Evolutionary conservation across 1,140 invertebrate genomes (phyloP), one percentile per base, ranked within the genome.

Genomic region (Ips typographus): DNA sequence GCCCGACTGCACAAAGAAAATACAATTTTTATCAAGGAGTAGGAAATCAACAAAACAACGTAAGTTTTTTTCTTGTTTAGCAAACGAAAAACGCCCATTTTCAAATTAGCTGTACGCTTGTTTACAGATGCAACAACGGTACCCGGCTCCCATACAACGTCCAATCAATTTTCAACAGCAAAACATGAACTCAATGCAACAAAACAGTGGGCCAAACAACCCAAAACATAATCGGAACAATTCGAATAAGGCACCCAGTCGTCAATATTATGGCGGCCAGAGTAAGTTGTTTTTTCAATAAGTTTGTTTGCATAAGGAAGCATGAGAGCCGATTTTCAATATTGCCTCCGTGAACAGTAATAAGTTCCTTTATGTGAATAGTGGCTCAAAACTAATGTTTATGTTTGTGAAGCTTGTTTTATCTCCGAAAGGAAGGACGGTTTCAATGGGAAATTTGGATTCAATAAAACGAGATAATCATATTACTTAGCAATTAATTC

Each of bases 1-100:
- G 78, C 58, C 79, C 79, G 0, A 80, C 78, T 2, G 67, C 77
- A 2, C 79, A 78, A 65, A 75, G 78, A 57, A 80, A 79, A 71
- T 78, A 78, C 41, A 77, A 77, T 63, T 69, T 77, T 39, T 80
- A 80, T 68, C 74, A 76, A 59, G 71, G 73, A 36, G 77, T 78
- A 42, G 76, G 74, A 8, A 77, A 72, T 60, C 78, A 76, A 66
- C 76, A 76, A 65, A 73, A 71, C 57, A 78, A 78, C 66, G 75
- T 79, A 78, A 74, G 72, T 74, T 65, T 66, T 66, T 39, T n/a
- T n/a, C 5, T 59, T 40, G 2, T 38, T 39, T 58, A 22, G 22
- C 22, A 22, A 22, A 22, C 22, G 22, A 22, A 22, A 22, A 22
- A 22, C 22, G 22, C 22, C 22, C 22, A 22, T 22, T 22, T 22